Evolutionary conservation across 2,113 vertebrate genomes (phyloP).

Genomic region (Platichthys flesus): DNA sequence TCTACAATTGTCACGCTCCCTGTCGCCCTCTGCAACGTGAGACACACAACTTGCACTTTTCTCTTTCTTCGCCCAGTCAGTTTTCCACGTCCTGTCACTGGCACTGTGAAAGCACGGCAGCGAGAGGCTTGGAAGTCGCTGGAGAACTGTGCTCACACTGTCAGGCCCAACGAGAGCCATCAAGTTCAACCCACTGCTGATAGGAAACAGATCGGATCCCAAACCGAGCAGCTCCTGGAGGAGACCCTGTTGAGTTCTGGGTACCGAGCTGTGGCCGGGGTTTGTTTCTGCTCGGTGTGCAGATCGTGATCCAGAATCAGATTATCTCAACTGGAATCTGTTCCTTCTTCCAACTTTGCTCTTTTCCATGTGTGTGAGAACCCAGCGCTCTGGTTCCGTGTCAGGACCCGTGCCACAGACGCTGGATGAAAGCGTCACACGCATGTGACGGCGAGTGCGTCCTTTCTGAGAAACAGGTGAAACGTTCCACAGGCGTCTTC

Average conservation of each 20-base stretch:
- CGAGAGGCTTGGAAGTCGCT: conserved; percentile 37
- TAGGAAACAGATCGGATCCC: conserved; percentile 58
- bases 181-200: conserved; percentile 54
- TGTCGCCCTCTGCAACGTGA: neutral
- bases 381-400: conserved; percentile 31
- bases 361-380: conserved; percentile 50
- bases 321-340: conserved; percentile 55
- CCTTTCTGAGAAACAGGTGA: conserved; percentile 63
- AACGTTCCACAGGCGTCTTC: conserved; percentile 45
- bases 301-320: conserved; percentile 47
- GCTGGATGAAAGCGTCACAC: conserved; percentile 65
- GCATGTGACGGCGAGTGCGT: conserved; percentile 64
- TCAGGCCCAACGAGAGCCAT: conserved; percentile 49
- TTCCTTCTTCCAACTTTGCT: conserved; percentile 31
- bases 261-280: conserved; percentile 23
- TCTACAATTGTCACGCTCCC: conserved; percentile 18
- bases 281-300: conserved; percentile 36
- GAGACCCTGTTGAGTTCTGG: conserved; percentile 34
- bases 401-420: conserved; percentile 43
- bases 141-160: conserved; percentile 22
- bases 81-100: conserved; percentile 28
- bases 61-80: neutral
- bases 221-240: conserved; percentile 30
- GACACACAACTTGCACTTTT: neutral
- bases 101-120: neutral